Evolutionary conservation across 1,140 invertebrate genomes (phyloP), one percentile per base, ranked within the genome.

Genomic region (Teleogryllus occipitalis): DNA sequence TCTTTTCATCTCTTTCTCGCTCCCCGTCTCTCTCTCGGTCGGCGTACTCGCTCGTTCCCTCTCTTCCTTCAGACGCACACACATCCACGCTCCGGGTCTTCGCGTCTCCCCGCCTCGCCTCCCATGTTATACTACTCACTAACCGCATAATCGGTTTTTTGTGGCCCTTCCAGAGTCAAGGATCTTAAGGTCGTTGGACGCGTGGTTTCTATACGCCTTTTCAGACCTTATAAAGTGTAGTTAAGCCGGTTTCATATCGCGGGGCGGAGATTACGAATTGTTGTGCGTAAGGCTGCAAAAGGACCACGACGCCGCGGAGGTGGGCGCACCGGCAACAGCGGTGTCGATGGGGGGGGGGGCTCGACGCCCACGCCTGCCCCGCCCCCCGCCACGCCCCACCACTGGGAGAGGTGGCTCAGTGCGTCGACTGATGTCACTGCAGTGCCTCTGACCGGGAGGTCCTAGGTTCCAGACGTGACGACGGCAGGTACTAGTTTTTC

Each of bases 161-260:
- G 54, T 65, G 54, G 10, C 54, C 18, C 54, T 18, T 14, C 54
- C 54, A 65, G 54, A 65, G 54, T 65, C 54, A 65, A 65, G 54
- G 54, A 65, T 65, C 54, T 65, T 65, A 65, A 65, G 54, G 54
- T 65, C 54, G 54, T 65, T 65, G 54, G 54, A 65, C 54, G 54
- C 54, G 7, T 18, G 54, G 54, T 65, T 65, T 65, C 54, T 65
- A 65, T 65, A 65, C 54, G 54, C 18, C 54, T 65, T 65, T 65
- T 65, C 54, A 65, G 54, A 14, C 54, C 54, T 18, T 65, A 18
- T 65, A 65, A 65, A 65, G 54, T 65, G 54, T 65, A 65, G 54
- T 65, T 65, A 65, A 65, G 54, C 54, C 54, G 54, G 54, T 65
- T 65, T 65, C 54, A 65, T 65, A 65, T 65, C 54, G 10, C 54